Evolutionary conservation across 2,797 vertebrate species (phyloP).

Genomic region (Cynopterus sphinx): DNA sequence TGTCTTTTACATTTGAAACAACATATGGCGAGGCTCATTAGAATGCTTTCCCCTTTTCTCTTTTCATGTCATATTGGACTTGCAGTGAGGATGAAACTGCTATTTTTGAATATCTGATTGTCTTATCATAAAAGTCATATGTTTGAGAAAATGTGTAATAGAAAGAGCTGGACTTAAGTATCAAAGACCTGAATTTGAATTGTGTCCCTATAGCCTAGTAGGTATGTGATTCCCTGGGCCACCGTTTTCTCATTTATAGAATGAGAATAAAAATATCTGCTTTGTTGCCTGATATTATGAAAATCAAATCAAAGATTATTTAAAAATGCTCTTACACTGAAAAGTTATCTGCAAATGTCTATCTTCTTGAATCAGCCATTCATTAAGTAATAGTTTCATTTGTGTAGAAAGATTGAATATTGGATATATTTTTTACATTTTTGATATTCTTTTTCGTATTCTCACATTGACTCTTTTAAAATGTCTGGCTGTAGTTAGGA

Average conservation of each 20-base stretch:
- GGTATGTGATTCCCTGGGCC: not conserved
- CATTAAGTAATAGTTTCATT: not conserved
- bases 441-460: not conserved
- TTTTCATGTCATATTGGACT: not conserved
- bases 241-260: not conserved
- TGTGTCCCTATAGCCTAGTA: not conserved
- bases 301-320: slow-evolving; percentile 8
- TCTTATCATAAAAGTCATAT: not conserved
- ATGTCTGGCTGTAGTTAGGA: slow-evolving; percentile 20
- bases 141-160: not conserved
- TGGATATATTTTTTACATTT: slow-evolving; percentile 16
- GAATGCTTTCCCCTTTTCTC: not conserved
- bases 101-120: not conserved
- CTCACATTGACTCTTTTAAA: not conserved
- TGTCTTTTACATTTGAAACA: not conserved
- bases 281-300: not conserved
- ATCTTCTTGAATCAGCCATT: not conserved
- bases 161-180: not conserved
- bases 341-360: not conserved
- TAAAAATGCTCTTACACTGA: slow-evolving; percentile 3
- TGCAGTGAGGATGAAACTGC: not conserved
- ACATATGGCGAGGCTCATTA: not conserved
- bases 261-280: not conserved
- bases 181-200: not conserved
- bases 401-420: not conserved